Conservation (phyloP, 2,797 vertebrate species). For the Leptoclinus maculatus region DNA sequence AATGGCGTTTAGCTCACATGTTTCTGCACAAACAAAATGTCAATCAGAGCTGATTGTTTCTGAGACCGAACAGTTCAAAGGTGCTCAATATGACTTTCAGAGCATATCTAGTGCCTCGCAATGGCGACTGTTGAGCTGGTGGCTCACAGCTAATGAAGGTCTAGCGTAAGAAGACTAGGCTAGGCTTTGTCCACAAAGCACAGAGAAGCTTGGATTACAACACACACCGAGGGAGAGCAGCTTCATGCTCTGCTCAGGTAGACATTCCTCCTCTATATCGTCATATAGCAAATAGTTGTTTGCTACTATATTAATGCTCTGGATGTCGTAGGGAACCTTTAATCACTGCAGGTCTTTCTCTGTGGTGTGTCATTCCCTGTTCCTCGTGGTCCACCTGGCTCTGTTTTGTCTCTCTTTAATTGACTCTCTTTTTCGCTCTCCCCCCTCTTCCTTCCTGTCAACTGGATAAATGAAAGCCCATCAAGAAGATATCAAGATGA, state of each 20-base stretch:
- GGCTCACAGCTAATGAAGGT: too few species aligned
- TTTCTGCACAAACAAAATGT: not conserved
- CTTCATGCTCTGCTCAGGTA: not conserved
- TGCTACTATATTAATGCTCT: not conserved
- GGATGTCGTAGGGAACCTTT: not conserved
- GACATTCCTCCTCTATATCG: not conserved
- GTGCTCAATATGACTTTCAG: not conserved
- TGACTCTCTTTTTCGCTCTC: conserved; percentile 14
- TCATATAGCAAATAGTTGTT: not conserved
- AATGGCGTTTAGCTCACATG: not conserved
- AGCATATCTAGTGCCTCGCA: not conserved
- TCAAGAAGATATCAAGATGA: conserved; percentile 84
- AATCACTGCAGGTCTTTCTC: conserved; percentile 1
- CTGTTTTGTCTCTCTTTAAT: conserved; percentile 35
- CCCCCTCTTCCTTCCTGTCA: conserved; percentile 39
- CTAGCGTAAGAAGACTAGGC: too few species aligned
- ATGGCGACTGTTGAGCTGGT: too few species aligned
- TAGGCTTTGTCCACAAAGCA: not conserved
- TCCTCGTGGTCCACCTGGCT: conserved; percentile 12
- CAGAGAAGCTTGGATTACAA: not conserved
- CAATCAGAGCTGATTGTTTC: not conserved
- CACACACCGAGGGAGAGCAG: not conserved
- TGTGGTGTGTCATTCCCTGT: not conserved
- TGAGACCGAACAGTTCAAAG: not conserved
- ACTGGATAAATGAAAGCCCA: conserved; percentile 76